Evolutionary conservation across 1,140 invertebrate genomes (phyloP), one percentile per base, ranked within the genome.

Genomic region (Steinernema feltiae): DNA sequence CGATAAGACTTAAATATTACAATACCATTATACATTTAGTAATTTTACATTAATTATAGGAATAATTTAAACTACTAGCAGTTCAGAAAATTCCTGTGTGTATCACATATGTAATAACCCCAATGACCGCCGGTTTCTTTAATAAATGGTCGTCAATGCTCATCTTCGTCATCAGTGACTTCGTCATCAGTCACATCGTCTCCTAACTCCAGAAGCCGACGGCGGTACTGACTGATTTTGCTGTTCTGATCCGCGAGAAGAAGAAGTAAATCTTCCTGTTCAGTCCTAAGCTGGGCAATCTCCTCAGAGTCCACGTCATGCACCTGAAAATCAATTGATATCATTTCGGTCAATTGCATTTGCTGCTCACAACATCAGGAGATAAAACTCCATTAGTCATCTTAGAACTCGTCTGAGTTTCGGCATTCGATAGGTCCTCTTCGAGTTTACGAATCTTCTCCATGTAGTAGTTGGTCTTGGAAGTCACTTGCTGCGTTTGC

Each of bases 181-280:
- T 48, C 63, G 24, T 92, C 78, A 70, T 79, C 78, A 3, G 77
- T 77, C 18, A 79, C 78, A 46, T 48, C 35, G 17, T 92, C 90
- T 18, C 92, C 92, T 3, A 93, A 87, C 30, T 90, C 90, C 78
- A 90, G 86, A 35, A 94, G 87, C 82, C 89, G 89, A 80, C 90
- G 88, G 87, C 91, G 92, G 84, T 92, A 93, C 18, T 90, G 86
- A 69, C 88, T 89, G 74, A 93, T 87, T 88, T 92, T 92, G 1
- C 87, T 87, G 83, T 93, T 92, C 88, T 94, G 92, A 86, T 95
- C 92, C 1, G 92, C 91, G 41, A 97, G 88, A 71, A 97, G 87
- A 82, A 92, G 91, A 21, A 96, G 87, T 76, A 96, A 87, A 87
- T 96, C 93, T 81, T 96, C 94, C 86, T 95, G 93, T 85, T 96